Evolutionary conservation across 2,888 invertebrate genomes (phyloP).

Genomic region (Allolobophora icterica): DNA sequence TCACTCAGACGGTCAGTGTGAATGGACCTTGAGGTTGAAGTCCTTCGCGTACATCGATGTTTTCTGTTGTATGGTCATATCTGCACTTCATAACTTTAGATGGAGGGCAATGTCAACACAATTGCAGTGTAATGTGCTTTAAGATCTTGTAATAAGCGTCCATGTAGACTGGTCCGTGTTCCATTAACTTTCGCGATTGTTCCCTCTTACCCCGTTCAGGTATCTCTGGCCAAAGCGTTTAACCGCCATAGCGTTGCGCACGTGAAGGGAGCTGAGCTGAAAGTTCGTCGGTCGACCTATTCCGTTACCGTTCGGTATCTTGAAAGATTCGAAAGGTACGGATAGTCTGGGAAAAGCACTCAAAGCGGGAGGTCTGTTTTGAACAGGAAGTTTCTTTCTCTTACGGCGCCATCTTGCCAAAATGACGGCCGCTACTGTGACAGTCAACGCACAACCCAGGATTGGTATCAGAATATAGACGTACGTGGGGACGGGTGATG

Average conservation of each 20-base stretch:
- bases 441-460: neutral
- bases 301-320: constrained; percentile 8
- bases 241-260: neutral
- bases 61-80: no score
- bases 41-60: no score
- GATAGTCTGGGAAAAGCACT: neutral
- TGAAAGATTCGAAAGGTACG: neutral
- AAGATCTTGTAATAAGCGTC: neutral
- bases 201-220: neutral
- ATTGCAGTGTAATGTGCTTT: no score
- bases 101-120: no score
- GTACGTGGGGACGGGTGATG: neutral
- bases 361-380: neutral
- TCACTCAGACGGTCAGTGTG: no score
- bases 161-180: neutral
- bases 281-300: neutral
- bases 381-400: neutral
- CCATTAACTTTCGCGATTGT: neutral
- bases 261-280: neutral
- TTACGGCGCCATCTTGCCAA: neutral
- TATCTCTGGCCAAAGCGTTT: no score
- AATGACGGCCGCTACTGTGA: neutral
- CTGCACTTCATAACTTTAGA: no score
- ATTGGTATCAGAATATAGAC: neutral
- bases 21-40: no score